Evolutionary conservation across 1,140 invertebrate genomes (phyloP).

Genomic region (Drosophila ohnishii): DNA sequence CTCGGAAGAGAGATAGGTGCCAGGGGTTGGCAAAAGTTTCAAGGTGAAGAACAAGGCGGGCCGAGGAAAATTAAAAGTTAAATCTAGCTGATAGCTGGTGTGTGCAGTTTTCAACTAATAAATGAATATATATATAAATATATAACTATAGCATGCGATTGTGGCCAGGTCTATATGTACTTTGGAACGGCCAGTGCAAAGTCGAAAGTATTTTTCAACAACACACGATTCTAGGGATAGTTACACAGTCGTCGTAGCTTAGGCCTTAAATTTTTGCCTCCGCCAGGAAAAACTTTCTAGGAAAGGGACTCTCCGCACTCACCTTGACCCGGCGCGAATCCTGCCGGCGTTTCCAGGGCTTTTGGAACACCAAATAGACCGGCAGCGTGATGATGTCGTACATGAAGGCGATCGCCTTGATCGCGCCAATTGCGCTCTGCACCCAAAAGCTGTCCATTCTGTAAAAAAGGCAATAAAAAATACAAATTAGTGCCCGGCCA

Average conservation of each 20-base stretch:
- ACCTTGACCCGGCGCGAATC: conserved; percentile 91
- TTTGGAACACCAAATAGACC: conserved; percentile 93
- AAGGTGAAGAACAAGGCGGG: conserved; percentile 20
- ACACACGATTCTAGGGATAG: conserved; percentile 39
- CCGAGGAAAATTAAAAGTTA: conserved; percentile 7
- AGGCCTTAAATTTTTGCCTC: background rate
- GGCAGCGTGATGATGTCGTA: conserved; percentile 96
- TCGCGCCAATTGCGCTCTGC: conserved; percentile 88
- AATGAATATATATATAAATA: conserved; percentile 11
- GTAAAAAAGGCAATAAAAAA: conserved; percentile 36
- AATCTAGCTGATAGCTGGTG: conserved; percentile 43
- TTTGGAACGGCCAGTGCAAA: conserved; percentile 53
- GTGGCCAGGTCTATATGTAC: conserved; percentile 23
- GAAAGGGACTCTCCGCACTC: conserved; percentile 2
- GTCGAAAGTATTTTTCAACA: conserved; percentile 43
- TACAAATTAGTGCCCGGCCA: conserved; percentile 38
- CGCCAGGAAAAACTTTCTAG: background rate
- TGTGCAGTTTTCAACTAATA: conserved; percentile 35
- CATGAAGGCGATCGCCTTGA: conserved; percentile 90
- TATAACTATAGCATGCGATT: conserved; percentile 42
- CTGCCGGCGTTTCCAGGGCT: conserved; percentile 92
- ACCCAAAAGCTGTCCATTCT: conserved; percentile 92
- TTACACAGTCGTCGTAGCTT: conserved; percentile 15
- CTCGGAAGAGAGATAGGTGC: conserved; percentile 4
- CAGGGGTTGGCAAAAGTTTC: conserved; percentile 4